Evolutionary conservation across 2,888 invertebrate genomes (phyloP).

Genomic region (Dascillus cervinus): DNA sequence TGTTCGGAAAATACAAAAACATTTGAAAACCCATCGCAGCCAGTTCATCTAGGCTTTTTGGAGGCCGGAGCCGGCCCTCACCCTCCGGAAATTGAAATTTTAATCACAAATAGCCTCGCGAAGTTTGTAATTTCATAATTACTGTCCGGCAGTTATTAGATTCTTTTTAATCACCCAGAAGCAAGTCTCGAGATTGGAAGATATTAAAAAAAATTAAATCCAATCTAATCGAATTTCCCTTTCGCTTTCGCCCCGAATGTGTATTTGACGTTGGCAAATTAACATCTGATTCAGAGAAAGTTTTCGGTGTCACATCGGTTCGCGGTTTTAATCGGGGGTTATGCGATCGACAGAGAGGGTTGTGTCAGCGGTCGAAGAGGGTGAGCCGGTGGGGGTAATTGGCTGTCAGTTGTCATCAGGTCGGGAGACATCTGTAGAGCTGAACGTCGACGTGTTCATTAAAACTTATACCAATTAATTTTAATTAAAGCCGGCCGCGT

Average conservation of each 20-base stretch:
- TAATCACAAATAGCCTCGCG: too few species aligned
- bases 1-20: too few species aligned
- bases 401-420: constrained; percentile 35
- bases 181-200: too few species aligned
- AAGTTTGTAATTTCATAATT: too few species aligned
- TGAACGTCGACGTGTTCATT: constrained; percentile 34
- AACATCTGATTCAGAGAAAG: constrained; percentile 17
- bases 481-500: constrained; percentile 40
- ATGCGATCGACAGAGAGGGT: constrained; percentile 29
- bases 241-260: constrained; percentile 12
- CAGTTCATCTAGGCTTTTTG: too few species aligned
- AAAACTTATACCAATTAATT: constrained; percentile 41
- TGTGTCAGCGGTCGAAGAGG: constrained; percentile 14
- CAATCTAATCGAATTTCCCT: too few species aligned
- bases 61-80: too few species aligned
- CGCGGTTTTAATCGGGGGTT: constrained; percentile 22
- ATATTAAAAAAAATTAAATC: too few species aligned
- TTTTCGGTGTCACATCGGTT: constrained; percentile 19
- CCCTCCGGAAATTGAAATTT: too few species aligned
- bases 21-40: too few species aligned
- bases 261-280: constrained; percentile 15
- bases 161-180: too few species aligned
- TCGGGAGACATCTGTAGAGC: constrained; percentile 21
- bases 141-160: too few species aligned
- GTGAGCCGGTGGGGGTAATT: constrained; percentile 29